A percentile compares a stretch with the other conserved stretches of the same genome.
phyloP scores from a whole-genome alignment of 2,113 vertebrate species.

The Peromyscus leucopus region DNA sequence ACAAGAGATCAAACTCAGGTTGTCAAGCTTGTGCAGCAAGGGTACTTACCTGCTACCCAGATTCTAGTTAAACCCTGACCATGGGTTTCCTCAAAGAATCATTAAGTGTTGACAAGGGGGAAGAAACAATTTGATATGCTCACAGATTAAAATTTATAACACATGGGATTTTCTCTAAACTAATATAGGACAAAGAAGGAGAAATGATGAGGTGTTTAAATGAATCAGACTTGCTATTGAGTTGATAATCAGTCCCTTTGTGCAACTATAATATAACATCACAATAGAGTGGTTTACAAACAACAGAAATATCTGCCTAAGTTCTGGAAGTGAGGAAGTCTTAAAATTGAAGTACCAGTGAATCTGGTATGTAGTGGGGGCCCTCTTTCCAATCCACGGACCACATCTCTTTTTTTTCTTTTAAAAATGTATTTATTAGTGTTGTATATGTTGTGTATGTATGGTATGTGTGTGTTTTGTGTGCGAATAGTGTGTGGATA shows the following conservation, averaged over 20 bases:
- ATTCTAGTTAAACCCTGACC: background rate
- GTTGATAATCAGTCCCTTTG: background rate
- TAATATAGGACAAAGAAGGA: background rate
- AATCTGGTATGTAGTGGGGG: too few species aligned
- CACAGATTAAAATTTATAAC: background rate
- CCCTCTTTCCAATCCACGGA: background rate
- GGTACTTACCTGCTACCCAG: background rate
- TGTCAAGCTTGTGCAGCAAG: background rate
- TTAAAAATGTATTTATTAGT: background rate
- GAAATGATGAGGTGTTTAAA: background rate
- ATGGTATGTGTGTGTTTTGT: background rate
- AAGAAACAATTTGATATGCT: background rate
- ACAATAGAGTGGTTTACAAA: background rate
- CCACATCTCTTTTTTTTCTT: background rate
- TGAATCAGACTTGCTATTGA: background rate
- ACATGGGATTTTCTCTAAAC: conserved; percentile 3
- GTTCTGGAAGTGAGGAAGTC: background rate
- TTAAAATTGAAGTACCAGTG: background rate
- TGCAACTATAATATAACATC: background rate
- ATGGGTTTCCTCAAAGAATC: background rate
- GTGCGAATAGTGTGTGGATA: background rate
- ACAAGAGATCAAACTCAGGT: background rate
- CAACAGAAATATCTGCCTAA: background rate
- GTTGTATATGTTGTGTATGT: background rate
- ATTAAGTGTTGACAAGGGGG: background rate